Conservation (phyloP, 2,797 vertebrate species). For the Paedocypris micromegethes region DNA sequence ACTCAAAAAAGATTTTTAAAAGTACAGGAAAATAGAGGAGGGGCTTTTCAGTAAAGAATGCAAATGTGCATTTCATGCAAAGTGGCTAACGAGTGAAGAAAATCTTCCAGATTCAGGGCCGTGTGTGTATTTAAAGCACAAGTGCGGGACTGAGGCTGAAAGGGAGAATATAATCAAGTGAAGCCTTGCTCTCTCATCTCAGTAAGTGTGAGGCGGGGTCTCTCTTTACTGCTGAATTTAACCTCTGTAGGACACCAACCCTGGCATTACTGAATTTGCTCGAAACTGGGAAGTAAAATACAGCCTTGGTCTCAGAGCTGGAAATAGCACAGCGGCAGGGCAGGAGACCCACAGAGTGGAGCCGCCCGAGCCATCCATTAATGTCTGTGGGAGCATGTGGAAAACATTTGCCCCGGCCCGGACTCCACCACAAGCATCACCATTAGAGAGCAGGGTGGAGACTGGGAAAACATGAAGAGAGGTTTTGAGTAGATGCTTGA, state of each 20-base stretch:
- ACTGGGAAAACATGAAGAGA: slow-evolving; percentile 52
- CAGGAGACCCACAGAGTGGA: slow-evolving; percentile 44
- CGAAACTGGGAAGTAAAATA: slow-evolving; percentile 58
- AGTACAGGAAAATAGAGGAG: no score
- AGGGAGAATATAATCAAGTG: slow-evolving; percentile 13
- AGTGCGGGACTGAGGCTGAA: slow-evolving; percentile 2
- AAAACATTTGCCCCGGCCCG: slow-evolving; percentile 62
- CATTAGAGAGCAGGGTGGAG: slow-evolving; percentile 50
- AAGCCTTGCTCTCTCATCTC: slow-evolving; percentile 9
- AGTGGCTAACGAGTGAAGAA: not conserved
- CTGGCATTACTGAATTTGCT: slow-evolving; percentile 66
- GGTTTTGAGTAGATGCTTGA: slow-evolving; percentile 34
- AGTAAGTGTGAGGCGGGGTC: slow-evolving; percentile 12
- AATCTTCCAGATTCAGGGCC: not conserved
- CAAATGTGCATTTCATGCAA: not conserved
- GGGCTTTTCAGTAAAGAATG: not conserved
- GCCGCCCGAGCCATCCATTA: slow-evolving; percentile 69
- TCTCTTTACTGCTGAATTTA: slow-evolving; percentile 57
- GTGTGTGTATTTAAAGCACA: not conserved
- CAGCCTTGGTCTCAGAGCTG: slow-evolving; percentile 60
- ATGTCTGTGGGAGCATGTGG: slow-evolving; percentile 60
- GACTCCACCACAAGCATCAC: slow-evolving; percentile 69
- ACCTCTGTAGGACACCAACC: slow-evolving; percentile 33
- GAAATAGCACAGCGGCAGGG: slow-evolving; percentile 62
- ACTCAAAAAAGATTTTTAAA: no score